Evolutionary conservation across 2,797 vertebrate species (phyloP).

Genomic region (Lepus oiostolus): DNA sequence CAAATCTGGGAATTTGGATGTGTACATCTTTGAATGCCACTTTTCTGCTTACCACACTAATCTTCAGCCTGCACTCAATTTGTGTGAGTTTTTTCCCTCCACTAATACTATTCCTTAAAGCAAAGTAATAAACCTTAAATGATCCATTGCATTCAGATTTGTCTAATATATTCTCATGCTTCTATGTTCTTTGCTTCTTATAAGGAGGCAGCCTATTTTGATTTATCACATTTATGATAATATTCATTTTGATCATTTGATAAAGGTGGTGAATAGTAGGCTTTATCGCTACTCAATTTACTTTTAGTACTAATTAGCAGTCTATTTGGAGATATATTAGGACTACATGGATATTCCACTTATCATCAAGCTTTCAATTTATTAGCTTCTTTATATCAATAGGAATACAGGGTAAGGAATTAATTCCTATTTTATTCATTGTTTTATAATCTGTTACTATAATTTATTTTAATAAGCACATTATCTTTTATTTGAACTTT

Average conservation of each 20-base stretch:
- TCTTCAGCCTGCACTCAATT: background rate
- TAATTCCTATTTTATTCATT: conserved; percentile 10
- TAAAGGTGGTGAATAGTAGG: background rate
- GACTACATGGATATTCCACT: background rate
- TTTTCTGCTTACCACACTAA: background rate
- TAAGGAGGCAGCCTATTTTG: background rate
- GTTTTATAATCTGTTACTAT: background rate
- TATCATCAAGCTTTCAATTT: background rate
- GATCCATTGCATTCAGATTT: background rate
- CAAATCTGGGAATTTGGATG: background rate
- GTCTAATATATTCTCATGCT: background rate
- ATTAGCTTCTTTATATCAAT: background rate
- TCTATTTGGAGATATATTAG: background rate
- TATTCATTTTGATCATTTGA: background rate
- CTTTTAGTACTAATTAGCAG: background rate
- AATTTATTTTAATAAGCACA: background rate
- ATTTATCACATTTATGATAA: background rate
- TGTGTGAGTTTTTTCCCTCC: background rate
- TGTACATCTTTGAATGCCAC: background rate
- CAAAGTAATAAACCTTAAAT: conserved; percentile 14
- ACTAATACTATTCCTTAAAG: background rate
- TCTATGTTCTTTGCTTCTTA: background rate
- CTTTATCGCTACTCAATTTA: background rate
- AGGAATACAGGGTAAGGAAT: background rate
- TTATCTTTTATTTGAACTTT: background rate